Evolutionary conservation across 2,113 vertebrate species (phyloP).

Genomic region (Microtus montanus): DNA sequence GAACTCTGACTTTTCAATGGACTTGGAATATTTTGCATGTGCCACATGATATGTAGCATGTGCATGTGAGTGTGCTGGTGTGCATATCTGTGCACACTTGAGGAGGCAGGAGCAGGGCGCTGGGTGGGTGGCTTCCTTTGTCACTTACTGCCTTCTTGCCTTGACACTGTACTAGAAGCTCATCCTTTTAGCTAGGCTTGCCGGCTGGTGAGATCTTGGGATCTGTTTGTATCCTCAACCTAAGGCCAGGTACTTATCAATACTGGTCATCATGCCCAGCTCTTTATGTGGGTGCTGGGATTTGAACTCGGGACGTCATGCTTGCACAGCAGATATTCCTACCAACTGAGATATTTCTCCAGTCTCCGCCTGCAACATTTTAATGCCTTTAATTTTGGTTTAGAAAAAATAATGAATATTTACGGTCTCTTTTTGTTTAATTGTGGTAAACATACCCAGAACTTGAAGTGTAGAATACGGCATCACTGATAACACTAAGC

Average conservation of each 20-base stretch:
- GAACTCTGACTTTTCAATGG: background rate
- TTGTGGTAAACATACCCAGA: background rate
- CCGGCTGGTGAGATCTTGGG: background rate
- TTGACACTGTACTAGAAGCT: background rate
- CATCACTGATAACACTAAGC: background rate
- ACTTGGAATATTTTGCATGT: background rate
- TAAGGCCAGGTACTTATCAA: background rate
- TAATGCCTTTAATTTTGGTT: background rate
- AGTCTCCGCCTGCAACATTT: background rate
- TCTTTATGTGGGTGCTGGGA: background rate
- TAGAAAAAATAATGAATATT: slow-evolving; percentile 34
- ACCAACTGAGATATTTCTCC: background rate
- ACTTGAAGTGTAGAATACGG: background rate
- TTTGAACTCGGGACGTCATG: background rate
- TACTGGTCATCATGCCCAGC: background rate
- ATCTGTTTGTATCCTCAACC: background rate
- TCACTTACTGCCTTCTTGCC: background rate
- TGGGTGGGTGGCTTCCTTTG: background rate
- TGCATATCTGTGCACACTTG: too few relatives aligned
- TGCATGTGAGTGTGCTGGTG: background rate
- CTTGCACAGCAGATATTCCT: background rate
- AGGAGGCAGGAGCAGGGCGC: background rate
- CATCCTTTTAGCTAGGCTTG: background rate
- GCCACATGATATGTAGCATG: background rate
- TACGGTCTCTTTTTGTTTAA: background rate